phyloP scores from a whole-genome alignment of 2,113 vertebrate genomes.

The Calidris pugnax region DNA sequence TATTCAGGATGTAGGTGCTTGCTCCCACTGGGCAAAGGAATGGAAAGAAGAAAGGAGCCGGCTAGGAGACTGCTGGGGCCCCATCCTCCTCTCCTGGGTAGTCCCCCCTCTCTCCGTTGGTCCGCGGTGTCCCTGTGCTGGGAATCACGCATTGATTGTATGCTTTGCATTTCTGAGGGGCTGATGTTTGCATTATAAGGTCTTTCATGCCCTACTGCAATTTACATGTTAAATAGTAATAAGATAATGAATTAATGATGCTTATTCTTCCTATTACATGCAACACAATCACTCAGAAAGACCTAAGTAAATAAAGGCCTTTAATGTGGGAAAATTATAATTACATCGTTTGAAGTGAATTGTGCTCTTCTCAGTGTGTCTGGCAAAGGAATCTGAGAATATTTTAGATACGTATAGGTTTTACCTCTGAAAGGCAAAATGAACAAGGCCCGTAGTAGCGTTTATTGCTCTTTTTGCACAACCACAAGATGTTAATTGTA shows the following conservation, averaged over 20 bases:
- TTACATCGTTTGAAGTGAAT: neutral
- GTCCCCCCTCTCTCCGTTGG: accelerated
- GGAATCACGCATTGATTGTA: accelerated
- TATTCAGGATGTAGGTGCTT: neutral
- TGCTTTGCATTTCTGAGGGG: neutral
- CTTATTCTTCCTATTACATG: neutral
- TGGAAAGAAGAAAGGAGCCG: neutral
- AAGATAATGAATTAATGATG: neutral
- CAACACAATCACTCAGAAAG: neutral
- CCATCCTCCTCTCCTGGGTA: neutral
- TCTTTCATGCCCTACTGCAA: neutral
- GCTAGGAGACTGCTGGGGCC: neutral
- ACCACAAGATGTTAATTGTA: neutral
- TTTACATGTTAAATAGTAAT: neutral
- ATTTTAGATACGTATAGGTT: neutral
- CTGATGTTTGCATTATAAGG: neutral
- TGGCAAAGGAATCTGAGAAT: neutral
- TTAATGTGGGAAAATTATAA: neutral
- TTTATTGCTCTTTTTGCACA: neutral
- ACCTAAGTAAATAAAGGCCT: neutral
- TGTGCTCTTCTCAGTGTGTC: neutral
- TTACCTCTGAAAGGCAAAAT: neutral
- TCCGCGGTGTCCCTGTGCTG: neutral
- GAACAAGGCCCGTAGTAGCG: neutral
- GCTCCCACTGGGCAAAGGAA: accelerated